phyloP scores from a whole-genome alignment of 2,113 vertebrate species.

The Ptilonorhynchus violaceus region DNA sequence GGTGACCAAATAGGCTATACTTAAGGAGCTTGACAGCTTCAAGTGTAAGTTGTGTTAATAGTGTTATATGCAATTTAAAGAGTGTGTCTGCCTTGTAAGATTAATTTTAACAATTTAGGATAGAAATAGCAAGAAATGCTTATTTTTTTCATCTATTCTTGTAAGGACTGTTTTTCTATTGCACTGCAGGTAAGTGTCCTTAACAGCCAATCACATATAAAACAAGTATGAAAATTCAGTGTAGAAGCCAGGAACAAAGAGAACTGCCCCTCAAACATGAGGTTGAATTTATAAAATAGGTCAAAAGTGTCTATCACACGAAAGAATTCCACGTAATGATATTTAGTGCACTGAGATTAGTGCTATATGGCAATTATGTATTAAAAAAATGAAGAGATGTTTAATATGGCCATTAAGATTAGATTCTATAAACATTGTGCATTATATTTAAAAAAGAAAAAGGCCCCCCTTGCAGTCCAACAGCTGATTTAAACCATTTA shows the following conservation, averaged over 20 bases:
- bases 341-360: background rate
- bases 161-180: background rate
- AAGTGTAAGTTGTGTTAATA: background rate
- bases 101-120: background rate
- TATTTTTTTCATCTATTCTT: background rate
- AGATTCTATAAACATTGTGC: background rate
- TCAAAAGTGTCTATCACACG: background rate
- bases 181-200: background rate
- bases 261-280: background rate
- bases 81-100: background rate
- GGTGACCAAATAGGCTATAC: background rate
- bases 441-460: background rate
- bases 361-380: background rate
- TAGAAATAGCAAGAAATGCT: background rate
- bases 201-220: background rate
- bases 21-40: background rate
- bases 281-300: background rate
- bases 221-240: background rate
- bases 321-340: background rate
- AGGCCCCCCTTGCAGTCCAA: background rate
- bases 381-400: background rate
- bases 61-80: background rate
- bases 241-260: background rate
- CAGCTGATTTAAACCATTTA: background rate
- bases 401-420: background rate